Evolutionary conservation across 2,797 vertebrate species (phyloP), one percentile per base, ranked within the genome.

Genomic region (Jordanella pulchra): DNA sequence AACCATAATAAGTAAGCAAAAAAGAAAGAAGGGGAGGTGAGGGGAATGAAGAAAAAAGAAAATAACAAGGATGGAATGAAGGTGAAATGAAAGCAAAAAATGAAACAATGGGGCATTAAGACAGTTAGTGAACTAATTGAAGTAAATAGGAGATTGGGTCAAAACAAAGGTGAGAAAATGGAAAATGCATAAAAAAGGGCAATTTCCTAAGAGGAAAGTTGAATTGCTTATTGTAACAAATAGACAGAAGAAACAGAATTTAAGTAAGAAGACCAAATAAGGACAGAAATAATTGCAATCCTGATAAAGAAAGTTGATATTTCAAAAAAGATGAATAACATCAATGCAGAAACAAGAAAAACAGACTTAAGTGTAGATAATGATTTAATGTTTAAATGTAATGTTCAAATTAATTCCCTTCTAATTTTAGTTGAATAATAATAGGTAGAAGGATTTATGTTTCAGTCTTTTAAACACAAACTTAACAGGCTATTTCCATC

Each of bases 401-500:
- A 6, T 89, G 48, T 90, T 91, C 88, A 72, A 80, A 13, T 78
- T 91, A 85, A 83, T 70, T 71, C 50, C 55, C 45, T 78, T 65
- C 39, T 6, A 23, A 68, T 53, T 13, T 42, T 2, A 15, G 15
- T 63, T 51, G 21, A 39, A 84, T 71, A 78, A 76, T 71, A 60
- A 78, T 71, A 50, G 17, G 27, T 45, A 6, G 50, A 58, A 42
- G 80, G 67, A 89, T 84, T 89, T 78, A 87, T 78, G 72, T 71
- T 44, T 4, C n/a, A 65, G 28, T 28, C 48, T 71, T 71, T 74
- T 70, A 71, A 69, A 63, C 35, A 74, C 72, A 3, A 21, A 69
- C 68, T 80, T 89, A 86, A 89, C 79, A 39, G 67, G 44, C 60
- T 6, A 12, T 63, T 73, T 88, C 86, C 82, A 88, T 91, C 85